Evolutionary conservation across 53 echinoderm and acorn worm species (phyloP).

Genomic region (Echinarachnius parma): DNA sequence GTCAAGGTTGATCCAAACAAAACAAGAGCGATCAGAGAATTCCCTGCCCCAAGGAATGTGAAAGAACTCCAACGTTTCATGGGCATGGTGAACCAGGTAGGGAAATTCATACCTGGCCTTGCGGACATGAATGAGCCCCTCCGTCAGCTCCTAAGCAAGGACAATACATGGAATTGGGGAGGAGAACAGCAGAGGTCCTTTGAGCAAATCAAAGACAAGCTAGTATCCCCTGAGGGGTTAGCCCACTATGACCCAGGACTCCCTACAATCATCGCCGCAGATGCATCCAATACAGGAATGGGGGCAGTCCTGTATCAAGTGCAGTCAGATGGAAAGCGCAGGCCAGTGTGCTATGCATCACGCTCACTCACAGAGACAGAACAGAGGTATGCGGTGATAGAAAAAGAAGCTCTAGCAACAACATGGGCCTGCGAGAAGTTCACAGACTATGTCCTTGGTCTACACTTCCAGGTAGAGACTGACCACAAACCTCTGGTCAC

Average conservation of each 20-base stretch:
- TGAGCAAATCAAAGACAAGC: constrained; percentile 4
- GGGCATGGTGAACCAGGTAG: constrained; percentile 66
- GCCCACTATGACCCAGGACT: constrained; percentile 44
- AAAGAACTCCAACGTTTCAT: constrained; percentile 56
- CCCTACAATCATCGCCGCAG: constrained; percentile 33
- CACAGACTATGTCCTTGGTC: constrained; percentile 46
- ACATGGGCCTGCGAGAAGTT: constrained; percentile 64
- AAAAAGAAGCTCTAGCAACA: constrained; percentile 59
- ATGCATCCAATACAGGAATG: constrained; percentile 41
- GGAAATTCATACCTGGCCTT: constrained; percentile 53
- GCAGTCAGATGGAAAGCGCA: constrained; percentile 45
- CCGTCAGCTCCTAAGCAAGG: constrained; percentile 48
- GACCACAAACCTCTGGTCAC: constrained; percentile 70
- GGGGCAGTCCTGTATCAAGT: constrained; percentile 50
- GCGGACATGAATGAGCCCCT: constrained; percentile 40
- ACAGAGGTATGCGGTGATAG: constrained; percentile 54
- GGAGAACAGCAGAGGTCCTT: constrained; percentile 6
- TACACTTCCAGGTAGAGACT: constrained; percentile 50
- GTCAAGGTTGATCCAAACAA: constrained; percentile 38
- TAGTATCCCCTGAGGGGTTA: constrained; percentile 8
- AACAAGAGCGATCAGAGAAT: constrained; percentile 38
- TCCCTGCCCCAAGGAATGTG: constrained; percentile 41
- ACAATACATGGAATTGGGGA: constrained; percentile 52
- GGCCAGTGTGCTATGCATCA: constrained; percentile 58
- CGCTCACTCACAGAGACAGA: constrained; percentile 50